These are phyloP conservation scores for Aurelia aurita complex sp. Pacific DNA, from an alignment of 30 jellyfish, hydroid and myxozoan genomes.

Conservation along the genomic window DNA sequence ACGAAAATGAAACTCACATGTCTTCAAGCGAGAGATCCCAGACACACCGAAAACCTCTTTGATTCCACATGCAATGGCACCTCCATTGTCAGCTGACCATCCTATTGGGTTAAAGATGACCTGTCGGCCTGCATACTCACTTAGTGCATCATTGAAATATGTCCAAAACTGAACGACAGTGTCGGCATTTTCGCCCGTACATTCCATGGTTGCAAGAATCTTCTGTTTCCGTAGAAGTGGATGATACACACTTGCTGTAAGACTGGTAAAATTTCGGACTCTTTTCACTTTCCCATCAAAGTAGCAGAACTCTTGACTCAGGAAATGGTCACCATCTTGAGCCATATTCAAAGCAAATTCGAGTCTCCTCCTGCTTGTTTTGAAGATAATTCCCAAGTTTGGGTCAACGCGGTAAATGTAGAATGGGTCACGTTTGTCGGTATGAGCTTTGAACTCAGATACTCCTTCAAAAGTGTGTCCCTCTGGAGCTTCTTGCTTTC, in stretches of 20 bases:
- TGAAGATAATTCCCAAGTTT: constrained; percentile 10
- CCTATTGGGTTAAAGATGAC: constrained; percentile 19
- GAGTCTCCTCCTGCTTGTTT: constrained; percentile 19
- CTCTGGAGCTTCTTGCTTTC: constrained; percentile 28
- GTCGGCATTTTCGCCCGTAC: constrained; percentile 10
- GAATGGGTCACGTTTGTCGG: constrained; percentile 28
- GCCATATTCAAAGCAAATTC: constrained; percentile 28
- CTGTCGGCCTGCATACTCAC: constrained; percentile 32
- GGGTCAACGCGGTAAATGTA: constrained; percentile 26
- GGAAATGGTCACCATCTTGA: constrained; percentile 26
- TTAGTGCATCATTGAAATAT: constrained; percentile 21
- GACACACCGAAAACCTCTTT: constrained; percentile 25
- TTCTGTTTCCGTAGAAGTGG: constrained; percentile 29
- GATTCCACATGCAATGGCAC: constrained; percentile 30
- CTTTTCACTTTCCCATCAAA: constrained; percentile 24
- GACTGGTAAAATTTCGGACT: constrained; percentile 25
- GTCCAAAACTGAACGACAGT: constrained; percentile 3
- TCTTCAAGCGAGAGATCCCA: constrained; percentile 28
- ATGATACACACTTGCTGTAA: constrained; percentile 24
- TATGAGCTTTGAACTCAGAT: constrained; percentile 24
- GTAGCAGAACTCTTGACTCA: constrained; percentile 20
- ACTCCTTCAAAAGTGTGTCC: constrained; percentile 18
- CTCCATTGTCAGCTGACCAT: constrained; percentile 38
- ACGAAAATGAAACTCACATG: constrained; percentile 26
- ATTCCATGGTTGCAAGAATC: constrained; percentile 27